phyloP scores from a whole-genome alignment of 2,888 invertebrate genomes.

The Diaprepes abbreviatus region DNA sequence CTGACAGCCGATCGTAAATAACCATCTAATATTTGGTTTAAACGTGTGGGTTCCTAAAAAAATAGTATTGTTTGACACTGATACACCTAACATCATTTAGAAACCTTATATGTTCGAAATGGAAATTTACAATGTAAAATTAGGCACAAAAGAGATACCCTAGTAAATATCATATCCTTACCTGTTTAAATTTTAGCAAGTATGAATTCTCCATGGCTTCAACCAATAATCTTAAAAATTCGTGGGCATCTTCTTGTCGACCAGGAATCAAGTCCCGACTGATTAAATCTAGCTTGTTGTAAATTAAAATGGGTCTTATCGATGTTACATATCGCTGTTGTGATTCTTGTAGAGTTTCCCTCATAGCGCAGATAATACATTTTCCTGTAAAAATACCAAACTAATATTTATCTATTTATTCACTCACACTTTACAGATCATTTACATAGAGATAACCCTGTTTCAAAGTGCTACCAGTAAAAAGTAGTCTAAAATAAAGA shows the following conservation, averaged over 20 bases:
- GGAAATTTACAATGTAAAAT: too few species aligned
- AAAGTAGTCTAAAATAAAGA: too few species aligned
- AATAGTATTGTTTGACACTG: background rate
- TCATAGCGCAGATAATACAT: slow-evolving; percentile 90
- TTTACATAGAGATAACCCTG: too few species aligned
- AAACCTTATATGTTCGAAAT: too few species aligned
- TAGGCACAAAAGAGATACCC: too few species aligned
- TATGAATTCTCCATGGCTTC: slow-evolving; percentile 96
- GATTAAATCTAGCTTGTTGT: slow-evolving; percentile 82
- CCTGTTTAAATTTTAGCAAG: slow-evolving; percentile 78
- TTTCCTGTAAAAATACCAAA: slow-evolving; percentile 67
- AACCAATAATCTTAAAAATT: slow-evolving; percentile 93
- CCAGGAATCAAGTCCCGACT: slow-evolving; percentile 91
- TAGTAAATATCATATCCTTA: too few species aligned
- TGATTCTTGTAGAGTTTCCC: slow-evolving; percentile 80
- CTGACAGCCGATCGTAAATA: slow-evolving; percentile 93
- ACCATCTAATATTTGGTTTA: slow-evolving; percentile 97
- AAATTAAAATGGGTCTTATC: slow-evolving; percentile 87
- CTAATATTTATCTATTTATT: too few species aligned
- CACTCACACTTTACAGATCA: too few species aligned
- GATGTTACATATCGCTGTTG: slow-evolving; percentile 71
- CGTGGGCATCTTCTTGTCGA: slow-evolving; percentile 97
- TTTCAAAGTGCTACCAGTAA: too few species aligned
- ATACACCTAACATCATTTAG: too few species aligned
- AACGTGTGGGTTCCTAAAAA: slow-evolving; percentile 86